These are phyloP conservation scores for Gymnoscopelus microlampas DNA, from an alignment of 2,797 vertebrate species.

Conservation along the genomic window DNA sequence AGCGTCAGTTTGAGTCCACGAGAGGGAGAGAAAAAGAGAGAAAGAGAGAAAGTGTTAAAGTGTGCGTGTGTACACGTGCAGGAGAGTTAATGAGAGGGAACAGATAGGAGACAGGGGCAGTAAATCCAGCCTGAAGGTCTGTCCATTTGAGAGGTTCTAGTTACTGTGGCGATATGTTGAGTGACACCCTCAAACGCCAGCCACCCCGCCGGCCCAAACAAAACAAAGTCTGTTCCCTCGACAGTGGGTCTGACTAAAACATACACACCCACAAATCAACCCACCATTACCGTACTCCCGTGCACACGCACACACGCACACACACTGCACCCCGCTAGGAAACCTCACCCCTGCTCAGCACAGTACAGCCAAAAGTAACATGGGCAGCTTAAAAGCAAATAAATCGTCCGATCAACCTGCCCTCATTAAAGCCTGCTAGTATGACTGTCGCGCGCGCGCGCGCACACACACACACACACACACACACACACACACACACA, in stretches of 20 bases:
- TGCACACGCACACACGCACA: neutral
- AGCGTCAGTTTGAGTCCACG: too few species aligned
- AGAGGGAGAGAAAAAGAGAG: too few species aligned
- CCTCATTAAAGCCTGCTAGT: constrained; percentile 19
- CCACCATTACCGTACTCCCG: constrained; percentile 2
- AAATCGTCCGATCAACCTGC: constrained; percentile 45
- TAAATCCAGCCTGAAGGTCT: constrained; percentile 62
- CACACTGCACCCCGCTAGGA: constrained; percentile 34
- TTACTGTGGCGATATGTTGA: constrained; percentile 58
- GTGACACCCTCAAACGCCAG: constrained; percentile 67
- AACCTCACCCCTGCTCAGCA: constrained; percentile 55
- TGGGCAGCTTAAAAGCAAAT: constrained; percentile 46
- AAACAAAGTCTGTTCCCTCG: constrained; percentile 68
- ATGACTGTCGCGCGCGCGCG: constrained; percentile 15
- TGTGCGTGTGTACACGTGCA: constrained; percentile 7
- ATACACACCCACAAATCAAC: constrained; percentile 19
- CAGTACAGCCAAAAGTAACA: constrained; percentile 56
- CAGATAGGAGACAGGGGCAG: constrained; percentile 27
- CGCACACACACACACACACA: constrained; percentile 10
- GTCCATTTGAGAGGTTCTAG: constrained; percentile 26
- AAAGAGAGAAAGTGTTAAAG: constrained; percentile 5
- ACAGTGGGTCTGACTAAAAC: constrained; percentile 23
- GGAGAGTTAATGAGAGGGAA: constrained; percentile 33
- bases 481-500: neutral
- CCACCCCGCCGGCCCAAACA: constrained; percentile 54